Evolutionary conservation across 2,797 vertebrate genomes (phyloP), one percentile per base, ranked within the genome.

Genomic region (Vespertilio murinus): DNA sequence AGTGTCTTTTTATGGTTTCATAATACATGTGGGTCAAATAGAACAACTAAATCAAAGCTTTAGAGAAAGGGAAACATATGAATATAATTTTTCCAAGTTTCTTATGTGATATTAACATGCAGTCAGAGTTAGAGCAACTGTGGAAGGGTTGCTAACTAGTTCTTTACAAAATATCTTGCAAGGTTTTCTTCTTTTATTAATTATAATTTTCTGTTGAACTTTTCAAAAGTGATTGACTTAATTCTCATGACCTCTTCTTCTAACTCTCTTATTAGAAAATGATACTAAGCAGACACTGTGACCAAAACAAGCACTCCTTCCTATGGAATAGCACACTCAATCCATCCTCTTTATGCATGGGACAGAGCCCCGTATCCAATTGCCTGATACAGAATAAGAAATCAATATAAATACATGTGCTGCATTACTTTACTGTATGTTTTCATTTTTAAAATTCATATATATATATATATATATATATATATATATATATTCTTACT

Each of bases 1-100:
- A 99, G 98, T 98, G 98, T 98, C 98, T 99, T 99, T 99, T 99
- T 99, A 99, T 98, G 96, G 98, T 99, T 99, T 99, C 99, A 98
- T 99, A 99, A 99, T 98, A 99, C 99, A 99, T 98, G 98, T 99
- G 98, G 25, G 2, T 10, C 8, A 88, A 56, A 78, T 18, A 90
- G 23, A 74, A 22, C 4, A 84, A 52, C 87, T 69, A 77, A 86
- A 33, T 88, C 38, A 91, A 73, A 82, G 40, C 2, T 18, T 94
- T 49, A 70, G 40, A 11, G 8, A 74, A 9, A 7, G 0, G 5
- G 2, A 25, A 75, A 45, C 47, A n/a, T 8, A 22, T 28, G 0
- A 1, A 23, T 49, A 25, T 78, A 6, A 54, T 33, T 56, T 67
- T 54, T 3, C 30, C 25, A 65, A 25, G 33, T 59, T 64, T 25